phyloP scores from a whole-genome alignment of 2,888 invertebrate genomes.

The Trisateles emortualis region DNA sequence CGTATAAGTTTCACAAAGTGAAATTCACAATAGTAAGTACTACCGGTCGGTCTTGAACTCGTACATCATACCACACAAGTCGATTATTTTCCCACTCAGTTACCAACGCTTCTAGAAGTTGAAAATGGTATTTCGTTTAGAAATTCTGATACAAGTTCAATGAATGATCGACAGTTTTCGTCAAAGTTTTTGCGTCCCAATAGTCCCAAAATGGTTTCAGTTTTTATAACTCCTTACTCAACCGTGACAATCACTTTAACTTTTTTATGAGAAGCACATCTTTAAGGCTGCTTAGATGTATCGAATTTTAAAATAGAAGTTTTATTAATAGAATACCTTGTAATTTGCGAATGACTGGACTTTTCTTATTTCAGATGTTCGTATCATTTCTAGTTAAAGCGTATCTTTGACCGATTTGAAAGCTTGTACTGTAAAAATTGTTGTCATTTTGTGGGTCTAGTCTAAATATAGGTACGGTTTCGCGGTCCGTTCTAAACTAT shows the following conservation, averaged over 20 bases:
- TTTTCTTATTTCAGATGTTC: not conserved
- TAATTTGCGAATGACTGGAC: no score
- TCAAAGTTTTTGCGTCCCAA: not conserved
- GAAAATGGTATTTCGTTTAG: no score
- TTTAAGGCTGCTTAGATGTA: constrained; percentile 24
- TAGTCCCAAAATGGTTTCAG: constrained; percentile 3
- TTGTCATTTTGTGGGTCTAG: not conserved
- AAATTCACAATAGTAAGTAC: no score
- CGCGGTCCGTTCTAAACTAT: no score
- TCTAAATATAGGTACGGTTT: no score
- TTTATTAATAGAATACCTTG: constrained; percentile 22
- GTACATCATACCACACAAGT: no score
- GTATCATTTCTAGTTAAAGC: not conserved
- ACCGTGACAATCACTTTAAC: constrained; percentile 23
- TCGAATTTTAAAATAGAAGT: constrained; percentile 19
- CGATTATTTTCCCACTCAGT: no score
- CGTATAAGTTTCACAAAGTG: no score
- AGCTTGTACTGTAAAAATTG: not conserved
- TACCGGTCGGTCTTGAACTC: no score
- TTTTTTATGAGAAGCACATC: constrained; percentile 30
- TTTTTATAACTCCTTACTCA: constrained; percentile 23
- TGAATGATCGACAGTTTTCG: not conserved
- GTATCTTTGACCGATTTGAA: not conserved
- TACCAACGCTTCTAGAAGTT: no score
- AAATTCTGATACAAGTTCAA: not conserved